Evolutionary conservation across 2,797 vertebrate genomes (phyloP), one percentile per base, ranked within the genome.

Genomic region (Rhynchonycteris naso): DNA sequence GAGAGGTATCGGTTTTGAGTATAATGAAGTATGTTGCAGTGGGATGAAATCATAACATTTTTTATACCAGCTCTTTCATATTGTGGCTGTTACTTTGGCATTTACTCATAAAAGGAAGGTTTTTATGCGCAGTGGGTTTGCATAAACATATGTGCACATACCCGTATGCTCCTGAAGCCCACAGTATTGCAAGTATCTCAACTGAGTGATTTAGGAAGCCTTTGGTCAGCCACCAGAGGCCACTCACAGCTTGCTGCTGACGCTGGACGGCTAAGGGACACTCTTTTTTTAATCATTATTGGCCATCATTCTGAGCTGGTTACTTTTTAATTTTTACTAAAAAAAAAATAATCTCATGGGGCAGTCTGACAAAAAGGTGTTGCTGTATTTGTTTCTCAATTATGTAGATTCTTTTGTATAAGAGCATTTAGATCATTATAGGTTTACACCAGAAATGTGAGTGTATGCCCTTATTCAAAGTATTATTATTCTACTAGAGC

Each of bases 151-250:
- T 22, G 0, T 4, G 65, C 86, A n/a, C 38, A 5, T 33, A 0
- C 15, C 18, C 61, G 52, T 90, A 4, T 94, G 83, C 71, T 95
- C 87, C 92, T n/a, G 4, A 75, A 78, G 13, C 21, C 58, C 28
- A 0, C 50, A 54, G n/a, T 95, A 75, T 43, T 80, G 19, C 58
- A 54, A 54, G 50, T 92, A 54, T 91, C 89, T 56, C 65, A 96
- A 78, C 79, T 61, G 65, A 95, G 95, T 98, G 98, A 98, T 98
- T 99, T 98, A 97, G 98, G 98, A 99, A 99, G 98, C 98, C 98
- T 98, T 98, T 98, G 98, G 99, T 98, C 99, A 99, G 99, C 99
- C 99, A 99, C 99, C 98, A 99, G 99, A 99, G 99, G 99, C 99
- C 99, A 99, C 99, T 99, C 99, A 99, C 98, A 99, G 99, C 99